phyloP scores from a whole-genome alignment of 2,888 invertebrate genomes.

The Phymatocera aterrima region DNA sequence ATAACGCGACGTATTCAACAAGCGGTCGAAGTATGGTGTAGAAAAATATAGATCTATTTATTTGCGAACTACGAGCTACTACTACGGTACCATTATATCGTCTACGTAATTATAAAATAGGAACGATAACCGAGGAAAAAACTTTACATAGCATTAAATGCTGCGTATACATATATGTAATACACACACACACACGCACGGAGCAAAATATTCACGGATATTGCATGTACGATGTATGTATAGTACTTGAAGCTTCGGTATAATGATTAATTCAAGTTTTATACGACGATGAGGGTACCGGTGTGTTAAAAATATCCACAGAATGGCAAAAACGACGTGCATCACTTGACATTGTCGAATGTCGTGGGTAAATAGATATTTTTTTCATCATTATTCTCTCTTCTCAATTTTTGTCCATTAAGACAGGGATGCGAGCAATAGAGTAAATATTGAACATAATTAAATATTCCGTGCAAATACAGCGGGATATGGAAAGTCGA shows the following conservation, averaged over 20 bases:
- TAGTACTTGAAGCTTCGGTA: too few species aligned
- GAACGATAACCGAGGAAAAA: neutral
- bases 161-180: neutral
- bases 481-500: neutral
- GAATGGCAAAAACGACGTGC: neutral
- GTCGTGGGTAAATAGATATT: neutral
- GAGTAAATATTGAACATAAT: slow-evolving; percentile 21
- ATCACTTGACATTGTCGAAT: neutral
- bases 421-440: slow-evolving; percentile 18
- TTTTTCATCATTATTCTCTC: neutral
- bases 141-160: neutral
- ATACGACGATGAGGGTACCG: neutral
- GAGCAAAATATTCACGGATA: too few species aligned
- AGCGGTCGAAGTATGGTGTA: neutral
- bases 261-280: too few species aligned
- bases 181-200: too few species aligned
- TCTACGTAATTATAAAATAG: neutral
- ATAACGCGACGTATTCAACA: neutral
- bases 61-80: neutral
- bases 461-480: slow-evolving; percentile 26
- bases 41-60: neutral
- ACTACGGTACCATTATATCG: neutral
- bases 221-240: too few species aligned
- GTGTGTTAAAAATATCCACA: slow-evolving; percentile 7
- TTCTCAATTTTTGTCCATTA: too few species aligned